A percentile compares a stretch with the other conserved stretches of the same genome.
Conservation (phyloP, 2,797 vertebrate genomes). For the Pangasius sanitwongsei region DNA sequence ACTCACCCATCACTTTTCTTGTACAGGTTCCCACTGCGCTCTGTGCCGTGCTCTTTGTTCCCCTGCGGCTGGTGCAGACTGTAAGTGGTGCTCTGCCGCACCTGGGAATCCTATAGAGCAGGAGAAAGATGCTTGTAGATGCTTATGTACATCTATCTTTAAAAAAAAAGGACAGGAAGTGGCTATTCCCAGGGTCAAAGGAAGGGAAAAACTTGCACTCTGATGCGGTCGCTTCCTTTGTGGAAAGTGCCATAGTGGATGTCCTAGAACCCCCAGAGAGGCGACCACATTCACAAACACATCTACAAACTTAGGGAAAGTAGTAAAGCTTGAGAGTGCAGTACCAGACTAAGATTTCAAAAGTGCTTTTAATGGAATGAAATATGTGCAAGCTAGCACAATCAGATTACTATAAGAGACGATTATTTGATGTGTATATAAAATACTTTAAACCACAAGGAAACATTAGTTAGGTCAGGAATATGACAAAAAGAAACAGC, state of each 20-base stretch:
- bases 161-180: slow-evolving; percentile 13
- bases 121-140: neutral
- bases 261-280: slow-evolving; percentile 41
- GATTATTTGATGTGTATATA: too few relatives aligned
- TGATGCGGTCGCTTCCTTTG: slow-evolving; percentile 53
- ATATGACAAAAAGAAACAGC: neutral
- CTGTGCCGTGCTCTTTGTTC: slow-evolving; percentile 97
- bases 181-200: slow-evolving; percentile 43
- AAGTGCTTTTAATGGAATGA: neutral
- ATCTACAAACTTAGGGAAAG: slow-evolving; percentile 12
- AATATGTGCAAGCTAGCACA: neutral
- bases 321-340: neutral
- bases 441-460: neutral
- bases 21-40: slow-evolving; percentile 89
- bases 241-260: slow-evolving; percentile 53
- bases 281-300: slow-evolving; percentile 43
- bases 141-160: neutral
- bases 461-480: neutral
- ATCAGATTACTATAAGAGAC: neutral
- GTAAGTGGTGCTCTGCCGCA: slow-evolving; percentile 91
- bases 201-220: slow-evolving; percentile 33
- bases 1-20: slow-evolving; percentile 97
- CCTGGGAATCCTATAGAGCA: slow-evolving; percentile 85
- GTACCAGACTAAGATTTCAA: slow-evolving; percentile 13
- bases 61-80: slow-evolving; percentile 98